Evolutionary conservation across 2,888 invertebrate species (phyloP).

Genomic region (Molanna angustata): DNA sequence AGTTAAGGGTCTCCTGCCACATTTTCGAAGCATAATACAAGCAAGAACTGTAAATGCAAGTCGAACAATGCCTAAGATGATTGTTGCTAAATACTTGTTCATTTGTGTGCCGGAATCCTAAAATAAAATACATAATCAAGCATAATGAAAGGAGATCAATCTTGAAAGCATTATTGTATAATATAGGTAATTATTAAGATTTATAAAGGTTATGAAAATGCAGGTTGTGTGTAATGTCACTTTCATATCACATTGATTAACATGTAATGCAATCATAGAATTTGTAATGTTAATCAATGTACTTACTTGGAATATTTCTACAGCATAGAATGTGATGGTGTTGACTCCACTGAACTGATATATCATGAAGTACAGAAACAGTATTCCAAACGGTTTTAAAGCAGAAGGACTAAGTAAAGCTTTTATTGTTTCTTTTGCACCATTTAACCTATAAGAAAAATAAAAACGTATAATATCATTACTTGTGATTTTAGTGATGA

Average conservation of each 20-base stretch:
- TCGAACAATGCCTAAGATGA: slow-evolving; percentile 59
- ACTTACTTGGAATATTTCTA: slow-evolving; percentile 60
- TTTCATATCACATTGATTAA: no score
- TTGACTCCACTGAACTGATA: slow-evolving; percentile 72
- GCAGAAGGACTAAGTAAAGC: slow-evolving; percentile 61
- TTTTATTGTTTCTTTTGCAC: slow-evolving; percentile 51
- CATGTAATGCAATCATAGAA: no score
- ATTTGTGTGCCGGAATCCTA: slow-evolving; percentile 57
- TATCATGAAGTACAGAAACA: slow-evolving; percentile 63
- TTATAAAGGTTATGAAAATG: no score
- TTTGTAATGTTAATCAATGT: not conserved
- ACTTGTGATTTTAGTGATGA: no score
- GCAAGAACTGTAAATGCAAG: slow-evolving; percentile 61
- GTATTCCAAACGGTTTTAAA: slow-evolving; percentile 60
- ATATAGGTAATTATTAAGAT: no score
- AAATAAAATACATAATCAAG: slow-evolving; percentile 27
- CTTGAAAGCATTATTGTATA: no score
- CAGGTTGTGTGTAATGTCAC: no score
- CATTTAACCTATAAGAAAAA: slow-evolving; percentile 50
- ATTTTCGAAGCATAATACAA: slow-evolving; percentile 58
- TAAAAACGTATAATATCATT: no score
- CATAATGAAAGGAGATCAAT: no score
- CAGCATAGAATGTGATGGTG: slow-evolving; percentile 66
- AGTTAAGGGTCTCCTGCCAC: slow-evolving; percentile 61
- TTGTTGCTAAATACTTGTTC: slow-evolving; percentile 59